These are phyloP conservation scores for Sander vitreus DNA, from an alignment of 2,113 vertebrate genomes.

Conservation along the genomic window DNA sequence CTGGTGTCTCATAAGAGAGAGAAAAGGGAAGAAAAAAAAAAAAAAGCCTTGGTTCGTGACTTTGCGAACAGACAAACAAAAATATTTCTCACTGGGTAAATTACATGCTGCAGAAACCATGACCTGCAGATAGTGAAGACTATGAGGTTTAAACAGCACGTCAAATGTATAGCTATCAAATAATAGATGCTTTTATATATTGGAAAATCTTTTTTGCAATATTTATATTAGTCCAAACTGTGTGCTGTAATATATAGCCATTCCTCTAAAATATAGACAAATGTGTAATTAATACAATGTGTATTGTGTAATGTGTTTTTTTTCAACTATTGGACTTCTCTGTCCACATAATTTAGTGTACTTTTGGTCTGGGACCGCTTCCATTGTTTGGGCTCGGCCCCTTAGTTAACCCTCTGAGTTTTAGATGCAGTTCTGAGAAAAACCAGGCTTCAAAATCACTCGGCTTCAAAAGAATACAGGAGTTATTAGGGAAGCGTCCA, in stretches of 20 bases:
- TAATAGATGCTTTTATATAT: neutral
- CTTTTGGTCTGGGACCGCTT: neutral
- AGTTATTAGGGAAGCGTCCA: neutral
- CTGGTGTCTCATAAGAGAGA: neutral
- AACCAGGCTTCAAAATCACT: neutral
- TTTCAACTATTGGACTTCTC: too few relatives aligned
- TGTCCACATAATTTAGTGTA: neutral
- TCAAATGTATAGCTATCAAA: neutral
- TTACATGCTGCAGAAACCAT: neutral
- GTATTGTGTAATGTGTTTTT: too few relatives aligned
- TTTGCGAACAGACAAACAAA: neutral
- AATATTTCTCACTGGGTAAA: neutral
- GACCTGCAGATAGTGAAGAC: neutral
- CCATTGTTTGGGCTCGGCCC: too few relatives aligned
- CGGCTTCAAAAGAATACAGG: neutral
- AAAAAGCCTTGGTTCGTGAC: neutral
- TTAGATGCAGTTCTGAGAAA: neutral
- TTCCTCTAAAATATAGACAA: neutral
- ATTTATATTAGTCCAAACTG: too few relatives aligned
- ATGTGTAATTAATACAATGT: too few relatives aligned
- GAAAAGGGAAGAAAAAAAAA: neutral
- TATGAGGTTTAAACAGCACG: neutral
- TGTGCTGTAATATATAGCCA: neutral
- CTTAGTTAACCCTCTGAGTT: neutral
- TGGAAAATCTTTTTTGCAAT: neutral